A percentile compares a stretch with the other conserved stretches of the same genome.
These are phyloP conservation scores for Cabera pusaria DNA, from an alignment of 2,888 invertebrate species.

Conservation along the genomic window DNA sequence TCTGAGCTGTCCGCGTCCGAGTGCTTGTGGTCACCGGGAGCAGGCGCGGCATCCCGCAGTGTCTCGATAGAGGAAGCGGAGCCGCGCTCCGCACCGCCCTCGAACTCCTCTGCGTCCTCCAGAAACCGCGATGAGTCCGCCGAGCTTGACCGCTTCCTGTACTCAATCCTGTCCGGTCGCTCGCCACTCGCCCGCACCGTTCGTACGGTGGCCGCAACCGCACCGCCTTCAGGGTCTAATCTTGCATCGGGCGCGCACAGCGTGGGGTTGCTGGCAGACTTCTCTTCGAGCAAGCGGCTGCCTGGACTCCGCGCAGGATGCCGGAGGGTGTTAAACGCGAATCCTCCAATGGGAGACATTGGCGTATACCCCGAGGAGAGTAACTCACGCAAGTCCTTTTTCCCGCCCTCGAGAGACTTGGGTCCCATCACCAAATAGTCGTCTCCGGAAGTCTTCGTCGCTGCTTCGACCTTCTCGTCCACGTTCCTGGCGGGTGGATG, in stretches of 20 bases:
- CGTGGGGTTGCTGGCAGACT: conserved; percentile 88
- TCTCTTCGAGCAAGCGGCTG: conserved; percentile 71
- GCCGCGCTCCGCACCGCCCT: conserved; percentile 65
- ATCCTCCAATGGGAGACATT: conserved; percentile 86
- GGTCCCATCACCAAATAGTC: conserved; percentile 89
- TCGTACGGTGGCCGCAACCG: too few species aligned
- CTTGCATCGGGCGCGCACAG: conserved; percentile 68
- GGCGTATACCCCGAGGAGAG: conserved; percentile 85
- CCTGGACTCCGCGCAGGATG: conserved; percentile 55
- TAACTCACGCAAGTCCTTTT: conserved; percentile 43
- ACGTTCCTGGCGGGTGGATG: conserved; percentile 58
- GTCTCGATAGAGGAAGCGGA: conserved; percentile 78
- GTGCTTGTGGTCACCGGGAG: conserved; percentile 60
- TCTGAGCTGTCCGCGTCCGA: conserved; percentile 72
- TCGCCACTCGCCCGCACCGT: conserved; percentile 29
- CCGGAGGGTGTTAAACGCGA: conserved; percentile 65
- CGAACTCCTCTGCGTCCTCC: conserved; percentile 84
- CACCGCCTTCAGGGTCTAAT: too few species aligned
- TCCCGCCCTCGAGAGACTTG: conserved; percentile 54
- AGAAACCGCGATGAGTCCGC: conserved; percentile 88
- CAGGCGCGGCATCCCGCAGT: conserved; percentile 63
- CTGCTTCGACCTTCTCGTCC: conserved; percentile 22
- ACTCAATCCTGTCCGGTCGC: conserved; percentile 42
- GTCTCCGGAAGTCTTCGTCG: conserved; percentile 47
- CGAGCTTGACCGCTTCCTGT: conserved; percentile 87